Evolutionary conservation across 2,113 vertebrate genomes (phyloP), one percentile per base, ranked within the genome.

Genomic region (Marmota flaviventris): DNA sequence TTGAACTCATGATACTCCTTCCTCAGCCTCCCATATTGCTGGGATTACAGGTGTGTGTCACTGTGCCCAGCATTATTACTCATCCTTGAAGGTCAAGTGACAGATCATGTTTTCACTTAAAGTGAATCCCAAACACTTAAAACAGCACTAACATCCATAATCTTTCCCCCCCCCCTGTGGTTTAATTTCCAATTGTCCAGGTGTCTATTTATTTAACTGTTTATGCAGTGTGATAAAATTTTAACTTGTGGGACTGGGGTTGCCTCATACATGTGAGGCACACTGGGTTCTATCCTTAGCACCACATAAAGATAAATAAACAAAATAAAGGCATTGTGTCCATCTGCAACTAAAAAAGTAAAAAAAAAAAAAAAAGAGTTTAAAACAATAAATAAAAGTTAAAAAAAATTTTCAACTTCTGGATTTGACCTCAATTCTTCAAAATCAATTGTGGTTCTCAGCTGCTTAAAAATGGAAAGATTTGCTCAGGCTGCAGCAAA

Each of bases 351-450:
- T 45, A 45, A 45, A 45, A 45, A 8, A 45, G 45, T 45, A 8
- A 45, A 45, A 42, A 5, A 42, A 42, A 42, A 45, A 45, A 45
- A 45, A 45, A 45, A 45, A 45, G 42, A 45, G 45, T 45, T 45
- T 45, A 45, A 45, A 45, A 45, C 9, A 45, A 45, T 45, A 45
- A 45, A 45, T 45, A 45, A 45, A 45, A 45, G 8, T 45, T 45
- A 0, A 8, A 45, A 45, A 45, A 91, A 81, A 42, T 18, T 89
- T 95, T 93, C 83, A 90, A 95, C 81, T 81, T 82, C 70, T 88
- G 86, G 42, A 93, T 89, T 42, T 95, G 86, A 87, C 92, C 92
- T 97, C 79, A 92, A 88, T 94, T 96, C 79, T 42, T 89, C 69
- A 82, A 48, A 95, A 91, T 76, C 34, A 5, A 84, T 82, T 83